Percentiles rank a stretch among this genome's conserved stretches.
Conservation (phyloP, 2,888 invertebrate species). For the Melitaea athalia region DNA sequence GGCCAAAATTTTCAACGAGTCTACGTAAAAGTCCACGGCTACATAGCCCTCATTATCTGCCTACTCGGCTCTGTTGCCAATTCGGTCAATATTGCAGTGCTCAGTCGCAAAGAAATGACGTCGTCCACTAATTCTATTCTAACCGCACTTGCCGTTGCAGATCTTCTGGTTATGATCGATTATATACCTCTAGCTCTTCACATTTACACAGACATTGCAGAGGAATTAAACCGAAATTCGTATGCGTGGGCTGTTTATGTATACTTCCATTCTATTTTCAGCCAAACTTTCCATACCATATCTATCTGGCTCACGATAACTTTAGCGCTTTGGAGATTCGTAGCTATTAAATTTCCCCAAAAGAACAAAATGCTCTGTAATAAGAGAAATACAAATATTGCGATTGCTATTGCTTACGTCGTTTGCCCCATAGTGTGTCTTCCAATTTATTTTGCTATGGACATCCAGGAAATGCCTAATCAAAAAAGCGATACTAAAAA, state of each 20-base stretch:
- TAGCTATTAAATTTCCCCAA: constrained; percentile 93
- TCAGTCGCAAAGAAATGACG: constrained; percentile 94
- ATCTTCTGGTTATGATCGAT: constrained; percentile 95
- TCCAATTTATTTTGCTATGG: constrained; percentile 91
- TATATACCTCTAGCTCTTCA: constrained; percentile 95
- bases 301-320: constrained; percentile 97
- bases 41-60: constrained; percentile 92
- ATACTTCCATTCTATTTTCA: constrained; percentile 94
- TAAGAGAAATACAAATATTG: constrained; percentile 88
- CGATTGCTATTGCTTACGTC: constrained; percentile 89
- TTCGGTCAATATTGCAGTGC: constrained; percentile 93
- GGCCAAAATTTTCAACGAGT: constrained; percentile 82
- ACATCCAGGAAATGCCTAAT: constrained; percentile 80
- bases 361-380: constrained; percentile 91
- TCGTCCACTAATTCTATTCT: constrained; percentile 96
- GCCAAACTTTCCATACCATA: constrained; percentile 93
- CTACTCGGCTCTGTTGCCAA: constrained; percentile 94
- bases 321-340: constrained; percentile 95
- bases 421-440: constrained; percentile 92
- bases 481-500: constrained; percentile 46
- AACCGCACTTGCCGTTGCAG: constrained; percentile 95
- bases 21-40: constrained; percentile 90
- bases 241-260: constrained; percentile 93
- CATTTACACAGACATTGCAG: constrained; percentile 84
- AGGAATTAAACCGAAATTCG: constrained; percentile 70